Percentiles rank a stretch among this genome's conserved stretches.
Conservation (phyloP, 2,888 invertebrate genomes). For the Watsonalla binaria region DNA sequence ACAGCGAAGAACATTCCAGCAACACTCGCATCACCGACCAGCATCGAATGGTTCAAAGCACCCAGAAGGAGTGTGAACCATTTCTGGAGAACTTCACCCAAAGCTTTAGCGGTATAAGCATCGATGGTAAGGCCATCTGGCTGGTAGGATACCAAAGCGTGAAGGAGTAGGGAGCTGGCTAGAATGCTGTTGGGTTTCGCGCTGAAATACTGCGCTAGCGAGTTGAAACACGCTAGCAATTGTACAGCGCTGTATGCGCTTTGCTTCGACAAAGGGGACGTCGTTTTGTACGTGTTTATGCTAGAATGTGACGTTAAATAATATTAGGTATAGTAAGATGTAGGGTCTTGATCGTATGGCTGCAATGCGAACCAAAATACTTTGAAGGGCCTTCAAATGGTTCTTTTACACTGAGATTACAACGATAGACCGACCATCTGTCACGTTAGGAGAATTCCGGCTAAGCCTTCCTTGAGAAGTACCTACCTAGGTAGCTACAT, state of each 20-base stretch:
- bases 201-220: slow-evolving; percentile 39
- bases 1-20: slow-evolving; percentile 53
- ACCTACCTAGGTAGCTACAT: no score
- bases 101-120: slow-evolving; percentile 33
- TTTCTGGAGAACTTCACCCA: slow-evolving; percentile 48
- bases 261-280: slow-evolving; percentile 56
- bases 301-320: slow-evolving; percentile 27
- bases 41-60: slow-evolving; percentile 47
- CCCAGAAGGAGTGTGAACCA: slow-evolving; percentile 52
- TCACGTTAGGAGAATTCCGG: no score
- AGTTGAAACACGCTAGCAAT: slow-evolving; percentile 53
- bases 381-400: no score
- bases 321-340: no score
- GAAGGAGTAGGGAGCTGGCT: slow-evolving; percentile 58
- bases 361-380: no score
- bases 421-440: no score
- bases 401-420: no score
- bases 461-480: no score
- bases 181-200: slow-evolving; percentile 42
- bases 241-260: slow-evolving; percentile 67
- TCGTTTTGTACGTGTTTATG: slow-evolving; percentile 42
- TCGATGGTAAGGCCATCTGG: slow-evolving; percentile 44
- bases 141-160: slow-evolving; percentile 58
- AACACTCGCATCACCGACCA: slow-evolving; percentile 39
- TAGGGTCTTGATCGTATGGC: no score